These are phyloP conservation scores for Drosophila equinoxialis DNA, from an alignment of 1,140 invertebrate species.

Conservation along the genomic window DNA sequence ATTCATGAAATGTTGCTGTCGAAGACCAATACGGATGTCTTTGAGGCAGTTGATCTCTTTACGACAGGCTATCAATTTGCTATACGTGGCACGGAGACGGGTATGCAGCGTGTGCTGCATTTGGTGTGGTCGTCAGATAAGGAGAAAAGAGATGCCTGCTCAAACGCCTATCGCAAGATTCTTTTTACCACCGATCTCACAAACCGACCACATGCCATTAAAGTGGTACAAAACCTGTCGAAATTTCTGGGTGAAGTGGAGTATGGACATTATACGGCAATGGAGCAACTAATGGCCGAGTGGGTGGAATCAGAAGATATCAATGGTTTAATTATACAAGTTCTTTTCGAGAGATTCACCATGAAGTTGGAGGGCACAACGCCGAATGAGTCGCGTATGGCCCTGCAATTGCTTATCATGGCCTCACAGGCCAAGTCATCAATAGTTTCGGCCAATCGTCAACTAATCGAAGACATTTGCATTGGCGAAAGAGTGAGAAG, in stretches of 20 bases:
- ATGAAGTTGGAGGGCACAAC: constrained; percentile 89
- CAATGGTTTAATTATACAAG: constrained; percentile 84
- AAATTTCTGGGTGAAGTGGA: constrained; percentile 85
- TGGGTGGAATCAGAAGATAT: constrained; percentile 87
- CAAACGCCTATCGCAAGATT: constrained; percentile 84
- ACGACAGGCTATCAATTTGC: constrained; percentile 91
- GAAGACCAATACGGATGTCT: constrained; percentile 89
- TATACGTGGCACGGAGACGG: constrained; percentile 87
- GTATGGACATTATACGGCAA: constrained; percentile 87
- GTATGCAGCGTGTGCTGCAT: constrained; percentile 89
- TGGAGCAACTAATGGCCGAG: constrained; percentile 88
- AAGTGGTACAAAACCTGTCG: constrained; percentile 86
- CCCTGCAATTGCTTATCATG: constrained; percentile 90
- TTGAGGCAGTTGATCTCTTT: constrained; percentile 93
- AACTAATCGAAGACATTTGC: constrained; percentile 84
- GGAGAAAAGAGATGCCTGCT: constrained; percentile 85
- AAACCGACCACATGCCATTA: constrained; percentile 82
- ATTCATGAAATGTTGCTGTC: constrained; percentile 90
- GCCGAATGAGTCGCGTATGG: constrained; percentile 87
- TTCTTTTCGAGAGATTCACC: constrained; percentile 92
- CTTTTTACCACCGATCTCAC: constrained; percentile 71
- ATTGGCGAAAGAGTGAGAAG: constrained; percentile 61
- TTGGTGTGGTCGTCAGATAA: constrained; percentile 87
- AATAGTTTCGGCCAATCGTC: constrained; percentile 84
- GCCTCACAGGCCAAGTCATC: constrained; percentile 85